Conservation (phyloP, 2,113 vertebrate species). For the Peromyscus leucopus region DNA sequence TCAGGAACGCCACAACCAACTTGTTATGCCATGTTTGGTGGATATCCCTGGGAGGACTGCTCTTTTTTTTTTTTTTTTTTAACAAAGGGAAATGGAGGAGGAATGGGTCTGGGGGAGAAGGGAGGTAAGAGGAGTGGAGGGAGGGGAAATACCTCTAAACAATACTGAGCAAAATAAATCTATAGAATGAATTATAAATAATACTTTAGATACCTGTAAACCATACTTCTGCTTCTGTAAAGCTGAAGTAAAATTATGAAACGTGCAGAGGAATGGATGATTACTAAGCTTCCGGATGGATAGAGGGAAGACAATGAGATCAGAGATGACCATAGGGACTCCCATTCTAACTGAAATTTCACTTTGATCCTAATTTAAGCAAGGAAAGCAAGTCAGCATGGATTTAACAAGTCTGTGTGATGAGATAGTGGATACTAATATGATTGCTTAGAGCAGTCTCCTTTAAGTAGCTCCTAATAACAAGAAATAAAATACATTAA, state of each 20-base stretch:
- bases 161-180: not conserved
- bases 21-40: not conserved
- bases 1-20: not conserved
- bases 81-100: not conserved
- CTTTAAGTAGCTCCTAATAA: not conserved
- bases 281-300: not conserved
- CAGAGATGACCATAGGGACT: not conserved
- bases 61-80: not conserved
- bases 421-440: not conserved
- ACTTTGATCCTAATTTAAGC: not conserved
- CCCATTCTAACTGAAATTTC: not conserved
- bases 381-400: not conserved
- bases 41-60: not conserved
- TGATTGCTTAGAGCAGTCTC: not conserved
- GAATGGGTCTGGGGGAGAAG: not conserved
- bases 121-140: not conserved
- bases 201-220: not conserved
- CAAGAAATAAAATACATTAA: not conserved
- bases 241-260: not conserved
- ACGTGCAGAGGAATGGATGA: not conserved
- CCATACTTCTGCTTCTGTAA: not conserved
- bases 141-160: not conserved
- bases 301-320: not conserved
- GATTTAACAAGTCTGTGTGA: not conserved
- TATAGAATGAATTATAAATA: not conserved